These are phyloP conservation scores for Metalampra italica DNA, from an alignment of 2,888 invertebrate genomes.

Conservation along the genomic window DNA sequence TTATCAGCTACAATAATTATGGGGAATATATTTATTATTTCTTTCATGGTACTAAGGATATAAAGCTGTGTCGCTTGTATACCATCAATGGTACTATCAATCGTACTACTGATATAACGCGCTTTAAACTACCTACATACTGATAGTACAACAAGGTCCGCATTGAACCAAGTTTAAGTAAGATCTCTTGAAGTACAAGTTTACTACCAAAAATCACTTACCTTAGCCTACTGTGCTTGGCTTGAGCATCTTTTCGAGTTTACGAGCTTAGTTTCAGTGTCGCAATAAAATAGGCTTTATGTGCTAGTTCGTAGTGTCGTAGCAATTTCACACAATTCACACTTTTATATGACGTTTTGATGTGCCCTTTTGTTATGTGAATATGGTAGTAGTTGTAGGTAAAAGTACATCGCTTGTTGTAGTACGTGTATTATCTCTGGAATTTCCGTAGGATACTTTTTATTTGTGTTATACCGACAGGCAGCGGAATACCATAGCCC, in stretches of 20 bases:
- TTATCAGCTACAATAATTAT: no score
- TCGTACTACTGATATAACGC: no score
- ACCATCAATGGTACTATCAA: no score
- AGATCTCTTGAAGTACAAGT: neutral
- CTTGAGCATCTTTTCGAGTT: constrained; percentile 43
- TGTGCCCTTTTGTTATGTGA: constrained; percentile 5
- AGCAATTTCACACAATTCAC: constrained; percentile 42
- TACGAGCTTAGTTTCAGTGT: constrained; percentile 43
- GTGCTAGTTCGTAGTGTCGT: constrained; percentile 41
- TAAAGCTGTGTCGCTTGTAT: no score
- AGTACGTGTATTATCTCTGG: neutral
- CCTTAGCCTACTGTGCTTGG: constrained; percentile 19
- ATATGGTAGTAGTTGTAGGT: neutral
- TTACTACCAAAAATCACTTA: constrained; percentile 27
- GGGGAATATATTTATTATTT: no score
- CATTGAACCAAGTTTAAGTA: neutral
- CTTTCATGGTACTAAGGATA: no score
- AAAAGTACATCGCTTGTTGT: neutral
- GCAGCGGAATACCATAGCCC: no score
- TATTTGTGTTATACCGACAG: no score
- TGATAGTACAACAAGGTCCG: no score
- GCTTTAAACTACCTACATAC: no score
- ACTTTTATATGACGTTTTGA: constrained; percentile 33
- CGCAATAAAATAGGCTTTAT: constrained; percentile 50
- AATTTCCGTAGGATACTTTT: no score